Conservation (phyloP, 1,140 invertebrate species). For the Augochlora pura region DNA sequence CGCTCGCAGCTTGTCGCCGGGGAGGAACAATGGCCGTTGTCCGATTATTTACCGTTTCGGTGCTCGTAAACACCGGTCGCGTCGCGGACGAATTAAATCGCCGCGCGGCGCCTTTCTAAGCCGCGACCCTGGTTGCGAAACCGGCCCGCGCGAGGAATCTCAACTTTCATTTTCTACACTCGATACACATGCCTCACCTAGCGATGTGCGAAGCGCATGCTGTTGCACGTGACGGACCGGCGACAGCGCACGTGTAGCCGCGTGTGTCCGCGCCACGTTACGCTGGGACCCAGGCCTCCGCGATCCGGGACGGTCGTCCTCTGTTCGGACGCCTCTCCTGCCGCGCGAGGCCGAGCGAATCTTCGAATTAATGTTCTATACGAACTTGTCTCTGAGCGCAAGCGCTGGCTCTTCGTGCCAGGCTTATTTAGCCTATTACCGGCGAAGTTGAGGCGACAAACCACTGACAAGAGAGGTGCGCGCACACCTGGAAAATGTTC, state of each 20-base stretch:
- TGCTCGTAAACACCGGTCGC: background rate
- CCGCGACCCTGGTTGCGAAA: slow-evolving; percentile 63
- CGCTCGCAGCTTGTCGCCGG: background rate
- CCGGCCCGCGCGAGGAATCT: slow-evolving; percentile 56
- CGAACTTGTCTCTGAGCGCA: too few species aligned
- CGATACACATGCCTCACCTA: slow-evolving; percentile 7
- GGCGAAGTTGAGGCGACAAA: too few species aligned
- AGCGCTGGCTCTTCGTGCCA: too few species aligned
- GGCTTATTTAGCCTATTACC: too few species aligned
- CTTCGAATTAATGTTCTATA: too few species aligned
- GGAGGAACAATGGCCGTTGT: background rate
- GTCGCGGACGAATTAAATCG: slow-evolving; percentile 22
- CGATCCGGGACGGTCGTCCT: slow-evolving; percentile 25
- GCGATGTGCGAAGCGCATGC: slow-evolving; percentile 49
- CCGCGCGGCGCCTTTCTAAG: slow-evolving; percentile 57
- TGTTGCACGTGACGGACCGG: slow-evolving; percentile 56
- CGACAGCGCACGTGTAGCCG: slow-evolving; percentile 24
- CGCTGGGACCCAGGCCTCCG: slow-evolving; percentile 29
- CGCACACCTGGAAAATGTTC: too few species aligned
- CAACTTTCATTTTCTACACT: slow-evolving; percentile 64
- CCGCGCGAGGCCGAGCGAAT: too few species aligned
- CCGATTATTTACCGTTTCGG: slow-evolving; percentile 13
- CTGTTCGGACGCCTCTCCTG: background rate
- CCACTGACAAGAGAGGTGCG: too few species aligned
- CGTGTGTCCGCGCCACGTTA: slow-evolving; percentile 39